Base-by-base conservation (phyloP, 2,113 vertebrate species). In the Opisthocomus hoazin region DNA sequence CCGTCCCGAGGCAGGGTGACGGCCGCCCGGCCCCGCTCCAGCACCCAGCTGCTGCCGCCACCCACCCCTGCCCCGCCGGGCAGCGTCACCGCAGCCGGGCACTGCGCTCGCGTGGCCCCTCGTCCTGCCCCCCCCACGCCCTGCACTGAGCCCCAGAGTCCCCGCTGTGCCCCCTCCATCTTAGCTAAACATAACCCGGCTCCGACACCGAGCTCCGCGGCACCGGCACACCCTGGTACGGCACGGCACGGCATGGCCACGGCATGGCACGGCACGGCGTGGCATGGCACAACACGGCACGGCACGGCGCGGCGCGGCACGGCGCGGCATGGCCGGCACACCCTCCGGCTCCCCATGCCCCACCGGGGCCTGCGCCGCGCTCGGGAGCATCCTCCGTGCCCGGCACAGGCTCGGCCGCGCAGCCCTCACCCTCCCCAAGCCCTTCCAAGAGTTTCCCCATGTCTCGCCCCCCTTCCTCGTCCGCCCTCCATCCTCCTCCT, bases 101-200 rank as follows among this genome's bases (percentile, higher is more conserved):
- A 75, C 8, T 3, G 2, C 48, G 53, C 54, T 39, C 7, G 26
- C 10, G 1, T 3, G 27, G 36, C 80, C 68, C 76, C 57, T 60
- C 6, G 1, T 60, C 27, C 80, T 73, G 58, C 53, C 48, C 63
- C 75, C 66, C 29, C 30, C 20, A 12, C 41, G 30, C 26, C 80
- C 53, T 24, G 1, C n/a, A 51, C 69, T 4, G 8, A 20, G 21
- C 51, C 15, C 53, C 5, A 9, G 23, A 85, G 54, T 10, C 39
- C 37, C 1, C 0, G 5, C 20, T 0, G 0, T 29, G 56, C 56
- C 79, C 6, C 15, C 54, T 86, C 84, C 83, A 68, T 93, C 78
- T 95, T 61, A 85, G 92, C 92, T 97, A 96, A 96, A 98, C 97
- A 97, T 96, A 98, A 87, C 69, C 75, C 0, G 2, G 23, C 68